Evolutionary conservation across 2,888 invertebrate species (phyloP), one percentile per base, ranked within the genome.

Genomic region (Nomada fucata): DNA sequence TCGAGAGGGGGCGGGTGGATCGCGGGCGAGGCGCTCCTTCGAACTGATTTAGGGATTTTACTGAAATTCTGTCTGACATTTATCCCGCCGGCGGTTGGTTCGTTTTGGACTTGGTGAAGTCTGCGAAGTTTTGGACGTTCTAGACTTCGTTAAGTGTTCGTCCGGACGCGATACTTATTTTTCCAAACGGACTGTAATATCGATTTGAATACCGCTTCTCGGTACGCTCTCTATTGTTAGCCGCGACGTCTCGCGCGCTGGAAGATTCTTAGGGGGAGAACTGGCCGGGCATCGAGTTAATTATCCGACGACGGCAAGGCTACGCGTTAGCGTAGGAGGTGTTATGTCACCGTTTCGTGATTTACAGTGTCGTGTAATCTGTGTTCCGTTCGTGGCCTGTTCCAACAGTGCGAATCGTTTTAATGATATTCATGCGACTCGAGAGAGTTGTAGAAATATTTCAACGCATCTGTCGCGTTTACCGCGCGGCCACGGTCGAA

Each of bases 341-440:
- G 76, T 88, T 88, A 86, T 82, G 79, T 86, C 88, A 88, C 86
- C 75, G 72, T 82, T 81, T 75, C 80, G 82, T 79, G 82, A 76
- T 87, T 82, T 74, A 70, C 74, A 55, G 77, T 77, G 74, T 75
- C 82, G 67, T 44, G 72, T 69, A 69, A 76, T 84, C 71, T 29
- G 50, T 53, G 74, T 55, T 29, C 26, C 10, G 72, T 63, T 55
- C 52, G 29, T 52, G 36, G 36, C n/a, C 50, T 57, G 61, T 47
- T 50, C 55, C 23, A 47, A 23, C 52, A 68, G 20, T 57, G 57
- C 42, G 52, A 20, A 52, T 15, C 29, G 53, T 61, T 57, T 47
- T 47, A 69, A 44, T 26, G 57, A 29, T 23, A 36, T 36, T 71
- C 55, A 2, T 26, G 15, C 15, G 26, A 50, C 26, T 52, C 20